Evolutionary conservation across 2,888 invertebrate genomes (phyloP).

Genomic region (Heliconius hortense): DNA sequence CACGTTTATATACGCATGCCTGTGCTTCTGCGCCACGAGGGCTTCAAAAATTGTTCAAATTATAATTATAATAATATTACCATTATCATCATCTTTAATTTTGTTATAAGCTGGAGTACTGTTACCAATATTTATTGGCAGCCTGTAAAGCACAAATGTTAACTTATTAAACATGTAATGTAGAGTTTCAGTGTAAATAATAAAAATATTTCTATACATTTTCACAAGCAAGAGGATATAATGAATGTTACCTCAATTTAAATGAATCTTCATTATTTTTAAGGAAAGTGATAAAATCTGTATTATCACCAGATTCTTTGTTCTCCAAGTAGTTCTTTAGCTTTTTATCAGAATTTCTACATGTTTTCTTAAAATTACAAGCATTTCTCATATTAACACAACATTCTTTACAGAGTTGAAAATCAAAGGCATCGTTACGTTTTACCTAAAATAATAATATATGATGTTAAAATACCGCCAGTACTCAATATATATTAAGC

Average conservation of each 20-base stretch:
- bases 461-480: neutral
- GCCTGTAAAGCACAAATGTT: constrained; percentile 49
- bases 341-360: constrained; percentile 68
- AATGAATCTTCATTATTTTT: constrained; percentile 62
- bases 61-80: constrained; percentile 48
- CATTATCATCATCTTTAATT: constrained; percentile 69
- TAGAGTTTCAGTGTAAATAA: neutral
- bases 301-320: constrained; percentile 57
- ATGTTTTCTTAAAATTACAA: constrained; percentile 74
- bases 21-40: too few relatives aligned
- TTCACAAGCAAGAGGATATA: neutral
- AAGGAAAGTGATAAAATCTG: constrained; percentile 62
- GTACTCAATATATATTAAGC: neutral
- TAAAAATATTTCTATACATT: neutral
- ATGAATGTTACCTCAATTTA: constrained; percentile 55
- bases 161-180: neutral
- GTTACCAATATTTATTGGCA: constrained; percentile 56
- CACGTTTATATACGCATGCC: too few relatives aligned
- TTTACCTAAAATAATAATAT: constrained; percentile 61
- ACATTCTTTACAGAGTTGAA: constrained; percentile 75
- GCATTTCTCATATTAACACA: constrained; percentile 64
- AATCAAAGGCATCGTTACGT: constrained; percentile 63
- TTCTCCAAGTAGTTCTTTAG: constrained; percentile 60
- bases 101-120: constrained; percentile 62
- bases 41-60: neutral